A percentile compares a stretch with the other conserved stretches of the same genome.
phyloP scores from a whole-genome alignment of 2,888 invertebrate genomes.

The Lycia hirtaria region DNA sequence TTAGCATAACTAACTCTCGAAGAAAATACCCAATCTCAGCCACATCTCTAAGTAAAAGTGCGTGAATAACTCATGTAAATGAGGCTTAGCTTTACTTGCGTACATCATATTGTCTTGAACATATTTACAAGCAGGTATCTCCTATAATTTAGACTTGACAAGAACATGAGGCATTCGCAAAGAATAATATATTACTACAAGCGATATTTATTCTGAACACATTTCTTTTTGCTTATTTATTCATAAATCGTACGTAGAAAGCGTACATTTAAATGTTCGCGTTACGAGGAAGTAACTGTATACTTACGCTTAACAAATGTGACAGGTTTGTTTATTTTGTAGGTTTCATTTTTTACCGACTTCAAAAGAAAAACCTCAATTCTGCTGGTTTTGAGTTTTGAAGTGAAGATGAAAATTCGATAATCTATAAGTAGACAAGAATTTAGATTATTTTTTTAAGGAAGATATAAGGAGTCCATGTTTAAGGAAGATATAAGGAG shows the following conservation, averaged over 20 bases:
- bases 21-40: background rate
- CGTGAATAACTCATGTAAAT: constrained; percentile 9
- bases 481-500: too few relatives aligned
- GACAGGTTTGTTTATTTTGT: background rate
- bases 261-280: constrained; percentile 27
- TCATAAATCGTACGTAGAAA: constrained; percentile 32
- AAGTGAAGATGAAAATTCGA: too few relatives aligned
- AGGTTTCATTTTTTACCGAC: background rate
- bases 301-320: background rate
- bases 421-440: too few relatives aligned
- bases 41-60: background rate
- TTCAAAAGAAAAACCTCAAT: too few relatives aligned
- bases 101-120: constrained; percentile 10
- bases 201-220: constrained; percentile 34
- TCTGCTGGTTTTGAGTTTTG: too few relatives aligned
- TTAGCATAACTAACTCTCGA: background rate
- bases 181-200: constrained; percentile 35
- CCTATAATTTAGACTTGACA: constrained; percentile 38
- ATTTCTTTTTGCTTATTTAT: constrained; percentile 35
- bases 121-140: constrained; percentile 26
- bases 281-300: constrained; percentile 10
- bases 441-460: too few relatives aligned
- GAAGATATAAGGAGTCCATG: too few relatives aligned
- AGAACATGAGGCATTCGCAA: constrained; percentile 28
- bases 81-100: background rate